Evolutionary conservation across 2,797 vertebrate genomes (phyloP).

Genomic region (Myotis vivesi): DNA sequence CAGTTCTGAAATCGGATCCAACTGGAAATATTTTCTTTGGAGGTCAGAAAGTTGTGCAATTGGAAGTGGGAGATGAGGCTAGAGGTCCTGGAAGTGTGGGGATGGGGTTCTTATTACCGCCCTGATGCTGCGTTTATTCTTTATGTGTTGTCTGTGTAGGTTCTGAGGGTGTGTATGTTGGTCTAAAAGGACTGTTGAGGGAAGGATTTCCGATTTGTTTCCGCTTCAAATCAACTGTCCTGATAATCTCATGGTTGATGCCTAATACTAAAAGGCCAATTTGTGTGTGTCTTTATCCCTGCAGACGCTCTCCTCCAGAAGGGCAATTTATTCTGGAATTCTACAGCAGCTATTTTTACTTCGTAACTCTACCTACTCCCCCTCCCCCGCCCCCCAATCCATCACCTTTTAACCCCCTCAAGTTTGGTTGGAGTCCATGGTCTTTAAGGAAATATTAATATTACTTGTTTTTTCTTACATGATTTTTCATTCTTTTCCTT

Average conservation of each 20-base stretch:
- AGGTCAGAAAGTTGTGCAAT: conserved; percentile 52
- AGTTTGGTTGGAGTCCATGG: conserved; percentile 51
- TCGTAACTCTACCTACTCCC: neutral
- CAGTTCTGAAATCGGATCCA: conserved; percentile 71
- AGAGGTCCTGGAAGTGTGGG: neutral
- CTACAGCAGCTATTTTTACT: neutral
- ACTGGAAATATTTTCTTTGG: conserved; percentile 74
- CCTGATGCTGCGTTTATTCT: neutral
- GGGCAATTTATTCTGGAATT: conserved; percentile 56
- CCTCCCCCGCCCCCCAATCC: neutral
- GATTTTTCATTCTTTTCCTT: conserved; percentile 23
- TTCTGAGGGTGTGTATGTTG: neutral
- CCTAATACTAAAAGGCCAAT: conserved; percentile 78
- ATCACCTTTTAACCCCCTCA: conserved; percentile 17
- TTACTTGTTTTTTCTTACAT: conserved; percentile 27
- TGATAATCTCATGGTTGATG: conserved; percentile 77
- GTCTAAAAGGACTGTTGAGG: conserved; percentile 79
- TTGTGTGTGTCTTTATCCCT: conserved; percentile 56
- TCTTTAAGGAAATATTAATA: conserved; percentile 38
- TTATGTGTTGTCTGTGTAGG: conserved; percentile 44
- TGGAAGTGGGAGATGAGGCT: conserved; percentile 35
- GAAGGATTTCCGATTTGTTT: conserved; percentile 83
- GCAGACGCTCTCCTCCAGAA: conserved; percentile 39
- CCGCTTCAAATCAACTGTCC: conserved; percentile 79
- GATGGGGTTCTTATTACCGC: neutral